Conservation (phyloP, 2,888 invertebrate genomes). For the Polydrusus pterygomalis region DNA sequence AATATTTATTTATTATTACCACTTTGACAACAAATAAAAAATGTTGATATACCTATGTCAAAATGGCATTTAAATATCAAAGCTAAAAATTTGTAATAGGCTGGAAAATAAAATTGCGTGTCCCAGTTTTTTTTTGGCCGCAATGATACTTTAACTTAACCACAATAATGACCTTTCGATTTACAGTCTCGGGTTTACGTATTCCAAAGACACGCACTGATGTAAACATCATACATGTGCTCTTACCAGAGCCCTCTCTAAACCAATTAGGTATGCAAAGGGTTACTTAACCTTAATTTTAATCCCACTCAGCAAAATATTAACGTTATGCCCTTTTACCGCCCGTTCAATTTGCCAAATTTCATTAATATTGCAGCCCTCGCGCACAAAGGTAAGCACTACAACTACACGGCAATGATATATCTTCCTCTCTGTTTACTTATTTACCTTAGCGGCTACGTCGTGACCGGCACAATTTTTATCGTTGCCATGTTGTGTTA, state of each 20-base stretch:
- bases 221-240: background rate
- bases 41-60: no score
- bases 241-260: background rate
- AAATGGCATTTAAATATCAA: no score
- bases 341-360: conserved; percentile 40
- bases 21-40: no score
- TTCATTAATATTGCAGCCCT: conserved; percentile 40
- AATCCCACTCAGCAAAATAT: conserved; percentile 28
- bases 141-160: no score
- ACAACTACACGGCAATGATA: conserved; percentile 40
- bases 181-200: background rate
- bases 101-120: no score
- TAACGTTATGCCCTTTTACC: conserved; percentile 29
- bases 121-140: no score
- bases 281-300: conserved; percentile 11
- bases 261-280: conserved; percentile 27
- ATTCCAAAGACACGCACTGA: background rate
- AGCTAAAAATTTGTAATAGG: no score
- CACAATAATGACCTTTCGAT: no score
- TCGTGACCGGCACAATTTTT: no score
- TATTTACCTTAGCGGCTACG: conserved; percentile 2
- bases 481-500: no score
- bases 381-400: conserved; percentile 39
- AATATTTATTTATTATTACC: no score
- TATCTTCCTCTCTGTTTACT: conserved; percentile 43